Evolutionary conservation across 2,113 vertebrate species (phyloP), one percentile per base, ranked within the genome.

Genomic region (Passer domesticus): DNA sequence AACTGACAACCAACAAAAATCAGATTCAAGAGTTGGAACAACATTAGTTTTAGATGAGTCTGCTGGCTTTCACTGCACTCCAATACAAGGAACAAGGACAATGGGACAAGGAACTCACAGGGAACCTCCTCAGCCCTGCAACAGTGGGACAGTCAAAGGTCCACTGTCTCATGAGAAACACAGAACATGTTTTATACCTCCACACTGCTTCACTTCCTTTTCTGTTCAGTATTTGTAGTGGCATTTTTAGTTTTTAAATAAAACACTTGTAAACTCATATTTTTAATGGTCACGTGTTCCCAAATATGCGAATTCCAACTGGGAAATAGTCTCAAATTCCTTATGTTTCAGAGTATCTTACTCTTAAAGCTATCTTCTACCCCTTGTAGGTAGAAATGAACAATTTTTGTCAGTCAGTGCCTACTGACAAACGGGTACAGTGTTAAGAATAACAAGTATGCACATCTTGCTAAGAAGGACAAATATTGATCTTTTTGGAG

Each of bases 1-100:
- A 79, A 28, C n/a, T 87, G 67, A 90, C 70, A 89, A 44, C 0
- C 11, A 76, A 76, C 33, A 64, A 75, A 91, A 94, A 94, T 79
- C 28, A 90, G 73, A 95, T 90, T 80, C 78, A 60, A 72, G 76
- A 75, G 62, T 15, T 74, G 72, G 63, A 95, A 93, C 90, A 86
- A 59, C 35, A 55, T 83, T 46, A 74, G 27, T 12, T 77, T 77
- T 67, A 41, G 68, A 28, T 4, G 30, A 93, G 33, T 33, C 46
- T 93, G 43, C 35, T 86, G 52, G 33, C 35, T 95, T 74, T 88
- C 44, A 47, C 1, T 67, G 50, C 70, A 64, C n/a, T 66, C 55
- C 59, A 79, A 3, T 3, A 21, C 33, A 60, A 15, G 13, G 17
- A n/a, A 43, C 22, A 53, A 69, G 31, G 53, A 56, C 47, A 78